phyloP scores from a whole-genome alignment of 2,888 invertebrate species.

The Mylabris sibirica region DNA sequence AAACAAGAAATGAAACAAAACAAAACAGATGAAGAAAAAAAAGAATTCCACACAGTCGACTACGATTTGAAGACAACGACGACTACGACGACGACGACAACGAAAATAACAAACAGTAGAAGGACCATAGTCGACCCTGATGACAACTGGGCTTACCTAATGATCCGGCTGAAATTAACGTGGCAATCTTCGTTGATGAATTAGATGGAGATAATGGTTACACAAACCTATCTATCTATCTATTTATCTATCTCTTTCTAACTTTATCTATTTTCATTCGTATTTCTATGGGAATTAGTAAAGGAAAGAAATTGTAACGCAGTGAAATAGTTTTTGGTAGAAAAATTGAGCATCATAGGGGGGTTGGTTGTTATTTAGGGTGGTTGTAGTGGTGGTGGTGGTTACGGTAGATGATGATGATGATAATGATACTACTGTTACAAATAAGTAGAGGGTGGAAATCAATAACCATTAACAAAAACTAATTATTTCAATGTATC shows the following conservation, averaged over 20 bases:
- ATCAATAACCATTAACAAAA: neutral
- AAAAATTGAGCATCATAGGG: neutral
- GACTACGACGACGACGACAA: neutral
- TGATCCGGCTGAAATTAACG: conserved; percentile 53
- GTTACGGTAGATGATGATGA: neutral
- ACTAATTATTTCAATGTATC: neutral
- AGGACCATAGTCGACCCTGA: conserved; percentile 33
- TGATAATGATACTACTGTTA: neutral
- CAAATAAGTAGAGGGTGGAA: neutral
- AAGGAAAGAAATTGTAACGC: neutral
- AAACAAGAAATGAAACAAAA: neutral
- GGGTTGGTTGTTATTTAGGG: neutral
- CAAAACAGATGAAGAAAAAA: neutral
- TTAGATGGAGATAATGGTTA: conserved; percentile 44
- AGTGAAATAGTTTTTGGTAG: neutral
- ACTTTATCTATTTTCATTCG: neutral
- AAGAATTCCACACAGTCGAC: neutral
- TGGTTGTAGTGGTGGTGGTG: too few relatives aligned
- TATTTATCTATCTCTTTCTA: neutral
- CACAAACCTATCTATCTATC: neutral
- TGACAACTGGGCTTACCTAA: conserved; percentile 54
- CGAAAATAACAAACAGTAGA: neutral
- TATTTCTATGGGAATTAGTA: neutral
- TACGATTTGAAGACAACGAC: conserved; percentile 1
- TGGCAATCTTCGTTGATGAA: conserved; percentile 53